phyloP scores from a whole-genome alignment of 2,797 vertebrate genomes.

The Harpagifer antarcticus region DNA sequence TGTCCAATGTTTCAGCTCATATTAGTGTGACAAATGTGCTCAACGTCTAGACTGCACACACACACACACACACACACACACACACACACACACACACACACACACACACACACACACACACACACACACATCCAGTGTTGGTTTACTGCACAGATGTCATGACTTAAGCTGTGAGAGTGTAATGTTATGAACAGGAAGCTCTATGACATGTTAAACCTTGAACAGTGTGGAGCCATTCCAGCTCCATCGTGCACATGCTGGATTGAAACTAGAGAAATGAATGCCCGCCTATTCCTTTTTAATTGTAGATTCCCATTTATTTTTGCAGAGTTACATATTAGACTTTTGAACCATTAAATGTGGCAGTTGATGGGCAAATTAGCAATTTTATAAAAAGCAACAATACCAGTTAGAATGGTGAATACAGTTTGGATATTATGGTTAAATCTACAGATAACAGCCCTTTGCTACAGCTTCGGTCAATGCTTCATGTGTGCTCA shows the following conservation, averaged over 20 bases:
- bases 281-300: neutral
- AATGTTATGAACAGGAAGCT: constrained; percentile 16
- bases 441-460: neutral
- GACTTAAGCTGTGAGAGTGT: constrained; percentile 20
- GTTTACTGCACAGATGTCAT: constrained; percentile 32
- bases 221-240: neutral
- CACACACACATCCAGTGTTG: constrained; percentile 13
- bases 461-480: neutral
- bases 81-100: neutral
- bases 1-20: constrained; percentile 27
- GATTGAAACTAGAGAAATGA: neutral
- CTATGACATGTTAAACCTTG: constrained; percentile 18
- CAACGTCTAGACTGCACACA: neutral
- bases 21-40: neutral
- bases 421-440: neutral
- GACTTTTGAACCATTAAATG: neutral
- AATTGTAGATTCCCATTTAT: neutral
- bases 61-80: constrained; percentile 4
- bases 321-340: neutral
- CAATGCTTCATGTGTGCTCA: neutral
- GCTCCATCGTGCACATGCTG: neutral
- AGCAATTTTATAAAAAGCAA: neutral
- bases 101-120: constrained; percentile 3
- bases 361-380: neutral
- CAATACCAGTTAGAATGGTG: too few species aligned